These are phyloP conservation scores for Xestia sexstrigata DNA, from an alignment of 2,888 invertebrate genomes.

Conservation along the genomic window DNA sequence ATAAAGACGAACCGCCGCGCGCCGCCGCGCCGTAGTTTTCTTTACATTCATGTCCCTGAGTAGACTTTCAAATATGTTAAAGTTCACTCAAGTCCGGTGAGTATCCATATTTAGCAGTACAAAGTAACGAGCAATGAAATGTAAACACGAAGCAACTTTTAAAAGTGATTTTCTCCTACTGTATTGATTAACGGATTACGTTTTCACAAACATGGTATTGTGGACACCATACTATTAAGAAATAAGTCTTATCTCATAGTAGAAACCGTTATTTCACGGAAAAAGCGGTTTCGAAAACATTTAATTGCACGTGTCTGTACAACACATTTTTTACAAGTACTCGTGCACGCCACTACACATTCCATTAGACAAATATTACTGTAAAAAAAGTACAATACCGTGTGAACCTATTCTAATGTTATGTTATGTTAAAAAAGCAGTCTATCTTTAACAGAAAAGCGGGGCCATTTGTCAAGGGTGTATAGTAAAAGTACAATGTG, in stretches of 20 bases:
- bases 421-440: background rate
- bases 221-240: background rate
- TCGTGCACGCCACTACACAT: background rate
- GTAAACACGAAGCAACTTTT: background rate
- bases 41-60: background rate
- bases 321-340: background rate
- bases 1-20: background rate
- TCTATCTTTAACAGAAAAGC: slow-evolving; percentile 28
- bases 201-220: background rate
- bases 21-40: background rate
- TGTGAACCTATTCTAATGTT: background rate
- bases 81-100: background rate
- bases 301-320: background rate
- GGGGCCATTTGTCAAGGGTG: slow-evolving; percentile 30
- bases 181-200: background rate
- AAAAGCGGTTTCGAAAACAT: too few species aligned
- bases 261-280: too few species aligned
- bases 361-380: background rate
- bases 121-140: background rate
- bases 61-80: background rate
- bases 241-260: background rate
- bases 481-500: slow-evolving; percentile 40
- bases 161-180: background rate
- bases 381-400: background rate
- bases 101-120: too few species aligned